phyloP scores from a whole-genome alignment of 2,888 invertebrate species.

The Imbricaverruca yamaguchii region DNA sequence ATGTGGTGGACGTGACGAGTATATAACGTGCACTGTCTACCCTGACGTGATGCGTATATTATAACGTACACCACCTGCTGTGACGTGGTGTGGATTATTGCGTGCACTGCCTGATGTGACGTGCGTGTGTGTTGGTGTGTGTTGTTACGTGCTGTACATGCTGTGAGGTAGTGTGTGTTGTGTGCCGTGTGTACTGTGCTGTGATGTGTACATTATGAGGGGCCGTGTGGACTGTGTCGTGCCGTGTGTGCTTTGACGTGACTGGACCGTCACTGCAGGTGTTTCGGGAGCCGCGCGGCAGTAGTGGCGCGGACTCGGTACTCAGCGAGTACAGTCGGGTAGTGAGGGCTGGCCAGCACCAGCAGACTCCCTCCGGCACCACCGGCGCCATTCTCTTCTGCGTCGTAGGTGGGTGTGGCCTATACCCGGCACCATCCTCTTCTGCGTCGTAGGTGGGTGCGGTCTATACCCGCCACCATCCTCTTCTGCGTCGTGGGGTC shows the following conservation, averaged over 20 bases:
- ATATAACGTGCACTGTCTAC: conserved; percentile 32
- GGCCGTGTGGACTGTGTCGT: too few species aligned
- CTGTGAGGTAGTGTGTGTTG: too few species aligned
- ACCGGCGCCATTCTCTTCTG: conserved; percentile 80
- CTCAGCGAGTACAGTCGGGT: conserved; percentile 52
- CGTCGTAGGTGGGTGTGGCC: conserved; percentile 62
- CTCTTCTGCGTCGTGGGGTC: too few species aligned
- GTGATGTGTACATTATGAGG: background rate
- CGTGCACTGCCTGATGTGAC: too few species aligned
- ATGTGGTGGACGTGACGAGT: too few species aligned
- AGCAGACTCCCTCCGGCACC: conserved; percentile 31
- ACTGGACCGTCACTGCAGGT: conserved; percentile 40
- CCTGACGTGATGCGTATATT: conserved; percentile 32
- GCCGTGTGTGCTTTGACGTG: conserved; percentile 36
- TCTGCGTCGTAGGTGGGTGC: too few species aligned
- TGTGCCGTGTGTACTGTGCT: too few species aligned
- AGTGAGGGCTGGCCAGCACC: conserved; percentile 35
- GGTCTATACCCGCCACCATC: too few species aligned
- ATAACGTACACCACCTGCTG: too few species aligned
- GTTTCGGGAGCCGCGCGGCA: conserved; percentile 67
- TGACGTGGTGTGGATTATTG: too few species aligned
- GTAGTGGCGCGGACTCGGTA: conserved; percentile 61
- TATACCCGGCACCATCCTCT: conserved; percentile 9
- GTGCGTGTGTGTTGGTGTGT: too few species aligned
- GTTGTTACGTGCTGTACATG: too few species aligned